phyloP scores from a whole-genome alignment of 2,113 vertebrate species.

The Thomomys bottae region DNA sequence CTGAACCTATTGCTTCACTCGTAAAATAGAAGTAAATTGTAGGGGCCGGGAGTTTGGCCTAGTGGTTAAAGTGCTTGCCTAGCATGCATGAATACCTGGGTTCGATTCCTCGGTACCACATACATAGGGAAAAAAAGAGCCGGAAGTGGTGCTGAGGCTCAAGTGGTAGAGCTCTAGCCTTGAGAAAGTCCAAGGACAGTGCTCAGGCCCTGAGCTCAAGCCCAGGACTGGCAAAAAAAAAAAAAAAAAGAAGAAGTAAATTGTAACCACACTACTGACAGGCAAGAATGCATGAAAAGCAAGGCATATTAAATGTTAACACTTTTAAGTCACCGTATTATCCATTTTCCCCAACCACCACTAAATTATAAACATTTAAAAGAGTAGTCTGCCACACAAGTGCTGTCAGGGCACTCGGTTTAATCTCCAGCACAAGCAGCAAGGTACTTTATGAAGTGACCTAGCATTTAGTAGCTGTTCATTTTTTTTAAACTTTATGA shows the following conservation, averaged over 20 bases:
- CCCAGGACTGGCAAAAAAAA: too few relatives aligned
- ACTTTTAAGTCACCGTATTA: neutral
- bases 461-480: neutral
- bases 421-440: neutral
- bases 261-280: neutral
- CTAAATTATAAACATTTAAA: constrained; percentile 2
- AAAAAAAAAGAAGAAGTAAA: too few relatives aligned
- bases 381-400: neutral
- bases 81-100: too few relatives aligned
- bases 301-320: neutral
- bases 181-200: too few relatives aligned
- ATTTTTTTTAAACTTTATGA: neutral
- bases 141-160: too few relatives aligned
- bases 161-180: too few relatives aligned
- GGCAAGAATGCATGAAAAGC: neutral
- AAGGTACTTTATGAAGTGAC: neutral
- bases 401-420: neutral
- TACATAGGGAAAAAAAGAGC: too few relatives aligned
- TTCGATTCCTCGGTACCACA: too few relatives aligned
- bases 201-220: too few relatives aligned
- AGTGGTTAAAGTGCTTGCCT: too few relatives aligned
- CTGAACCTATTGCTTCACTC: neutral
- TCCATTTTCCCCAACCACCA: neutral
- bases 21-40: neutral
- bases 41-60: too few relatives aligned